Evolutionary conservation across 2,797 vertebrate species (phyloP).

Genomic region (Peromyscus melanophrys): DNA sequence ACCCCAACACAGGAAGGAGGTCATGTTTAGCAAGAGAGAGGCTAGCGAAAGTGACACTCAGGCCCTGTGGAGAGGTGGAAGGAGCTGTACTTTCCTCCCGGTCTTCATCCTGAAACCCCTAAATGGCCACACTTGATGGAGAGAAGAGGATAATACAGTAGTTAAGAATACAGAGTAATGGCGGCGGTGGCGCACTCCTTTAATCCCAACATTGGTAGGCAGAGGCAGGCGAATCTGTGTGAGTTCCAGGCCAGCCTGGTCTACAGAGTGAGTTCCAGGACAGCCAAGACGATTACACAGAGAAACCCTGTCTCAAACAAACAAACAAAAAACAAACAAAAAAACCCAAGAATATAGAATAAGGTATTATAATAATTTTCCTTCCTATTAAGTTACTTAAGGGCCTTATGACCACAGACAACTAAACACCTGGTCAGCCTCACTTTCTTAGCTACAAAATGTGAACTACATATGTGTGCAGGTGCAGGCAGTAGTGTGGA

Average conservation of each 20-base stretch:
- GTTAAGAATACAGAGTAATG: background rate
- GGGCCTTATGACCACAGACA: background rate
- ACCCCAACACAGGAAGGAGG: background rate
- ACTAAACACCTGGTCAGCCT: constrained; percentile 19
- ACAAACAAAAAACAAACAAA: too few relatives aligned
- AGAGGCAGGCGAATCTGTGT: too few relatives aligned
- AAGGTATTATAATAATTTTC: background rate
- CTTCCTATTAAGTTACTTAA: background rate
- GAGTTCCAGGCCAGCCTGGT: too few relatives aligned
- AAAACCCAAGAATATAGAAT: too few relatives aligned
- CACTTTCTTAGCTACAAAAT: constrained; percentile 35
- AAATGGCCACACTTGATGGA: constrained; percentile 35
- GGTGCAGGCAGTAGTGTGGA: background rate
- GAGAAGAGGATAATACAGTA: background rate
- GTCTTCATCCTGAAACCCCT: background rate
- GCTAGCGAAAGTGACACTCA: background rate
- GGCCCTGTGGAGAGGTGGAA: background rate
- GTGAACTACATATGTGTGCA: background rate
- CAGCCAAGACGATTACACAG: too few relatives aligned
- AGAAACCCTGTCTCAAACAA: too few relatives aligned
- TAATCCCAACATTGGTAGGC: too few relatives aligned
- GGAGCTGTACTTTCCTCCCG: background rate
- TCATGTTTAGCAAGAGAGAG: background rate
- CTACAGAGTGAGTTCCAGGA: too few relatives aligned
- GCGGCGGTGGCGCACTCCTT: too few relatives aligned